Evolutionary conservation across 2,797 vertebrate species (phyloP).

Genomic region (Yasuhikotakia modesta): DNA sequence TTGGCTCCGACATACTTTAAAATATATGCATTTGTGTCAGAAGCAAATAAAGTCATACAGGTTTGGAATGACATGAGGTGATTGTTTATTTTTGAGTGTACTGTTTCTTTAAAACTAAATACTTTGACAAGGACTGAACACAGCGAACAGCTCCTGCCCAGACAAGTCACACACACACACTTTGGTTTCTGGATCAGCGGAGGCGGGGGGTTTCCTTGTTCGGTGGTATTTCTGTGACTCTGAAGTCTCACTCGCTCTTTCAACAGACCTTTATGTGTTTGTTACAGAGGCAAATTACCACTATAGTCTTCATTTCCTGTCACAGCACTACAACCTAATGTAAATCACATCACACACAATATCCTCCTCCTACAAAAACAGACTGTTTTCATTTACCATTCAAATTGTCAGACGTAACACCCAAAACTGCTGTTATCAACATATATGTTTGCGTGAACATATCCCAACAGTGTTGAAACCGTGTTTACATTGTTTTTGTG

Average conservation of each 20-base stretch:
- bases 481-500: no score
- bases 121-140: slow-evolving; percentile 66
- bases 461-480: neutral
- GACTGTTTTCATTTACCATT: neutral
- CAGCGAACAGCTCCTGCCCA: slow-evolving; percentile 73
- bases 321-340: slow-evolving; percentile 31
- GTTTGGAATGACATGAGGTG: no score
- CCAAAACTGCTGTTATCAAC: neutral
- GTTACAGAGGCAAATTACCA: slow-evolving; percentile 73
- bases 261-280: slow-evolving; percentile 70
- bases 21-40: no score
- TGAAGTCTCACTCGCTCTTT: slow-evolving; percentile 54
- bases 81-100: no score
- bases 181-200: slow-evolving; percentile 67
- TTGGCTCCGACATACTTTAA: no score
- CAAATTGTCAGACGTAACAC: neutral
- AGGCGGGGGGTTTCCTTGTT: slow-evolving; percentile 84
- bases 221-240: slow-evolving; percentile 69
- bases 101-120: slow-evolving; percentile 44
- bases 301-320: slow-evolving; percentile 77
- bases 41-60: no score
- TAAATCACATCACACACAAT: slow-evolving; percentile 58
- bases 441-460: slow-evolving; percentile 6
- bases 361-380: slow-evolving; percentile 16
- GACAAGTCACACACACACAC: slow-evolving; percentile 68